These are phyloP conservation scores for Cephalophus harveyi DNA, from an alignment of 2,113 vertebrate species.

Conservation along the genomic window DNA sequence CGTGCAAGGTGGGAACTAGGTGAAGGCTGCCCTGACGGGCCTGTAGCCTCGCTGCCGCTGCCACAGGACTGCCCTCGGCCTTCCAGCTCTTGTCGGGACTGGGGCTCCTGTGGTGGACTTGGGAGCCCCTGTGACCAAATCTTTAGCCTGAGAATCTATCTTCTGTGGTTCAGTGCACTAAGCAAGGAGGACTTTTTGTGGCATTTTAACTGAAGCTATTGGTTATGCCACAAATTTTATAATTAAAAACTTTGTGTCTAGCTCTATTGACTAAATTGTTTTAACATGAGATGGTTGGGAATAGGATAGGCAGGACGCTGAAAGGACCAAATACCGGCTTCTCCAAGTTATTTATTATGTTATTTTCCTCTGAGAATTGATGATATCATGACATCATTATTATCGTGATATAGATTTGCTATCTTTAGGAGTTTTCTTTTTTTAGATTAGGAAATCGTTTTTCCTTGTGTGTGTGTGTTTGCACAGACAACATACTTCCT, in stretches of 20 bases:
- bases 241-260: slow-evolving; percentile 13
- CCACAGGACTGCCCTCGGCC: neutral
- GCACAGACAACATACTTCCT: neutral
- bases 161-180: neutral
- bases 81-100: no score
- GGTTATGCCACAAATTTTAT: neutral
- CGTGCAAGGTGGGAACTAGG: neutral
- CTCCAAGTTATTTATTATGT: neutral
- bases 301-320: neutral
- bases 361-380: neutral
- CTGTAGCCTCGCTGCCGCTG: rapidly evolving
- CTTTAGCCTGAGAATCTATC: neutral
- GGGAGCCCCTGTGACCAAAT: neutral
- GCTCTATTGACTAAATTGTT: neutral
- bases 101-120: no score
- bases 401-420: neutral
- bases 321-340: neutral
- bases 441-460: slow-evolving; percentile 9
- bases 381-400: slow-evolving; percentile 4
- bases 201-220: neutral
- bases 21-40: neutral
- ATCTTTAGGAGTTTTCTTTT: neutral
- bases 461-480: neutral
- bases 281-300: neutral
- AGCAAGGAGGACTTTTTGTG: neutral